Evolutionary conservation across 2,888 invertebrate species (phyloP), one percentile per base, ranked within the genome.

Genomic region (Epirrita christyi): DNA sequence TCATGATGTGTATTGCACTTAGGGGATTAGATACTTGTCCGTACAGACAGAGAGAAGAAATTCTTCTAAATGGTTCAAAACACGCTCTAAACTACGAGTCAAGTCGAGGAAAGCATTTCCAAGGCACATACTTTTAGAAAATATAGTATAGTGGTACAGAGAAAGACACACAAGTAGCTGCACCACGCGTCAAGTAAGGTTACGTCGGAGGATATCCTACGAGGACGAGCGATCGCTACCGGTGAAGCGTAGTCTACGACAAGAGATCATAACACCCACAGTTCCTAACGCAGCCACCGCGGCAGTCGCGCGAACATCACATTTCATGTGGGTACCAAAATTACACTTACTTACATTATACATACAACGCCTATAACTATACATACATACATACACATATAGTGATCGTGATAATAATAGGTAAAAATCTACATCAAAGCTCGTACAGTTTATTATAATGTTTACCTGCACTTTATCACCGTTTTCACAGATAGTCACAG

Each of bases 81-180:
- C 82, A 87, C 84, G 86, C 83, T 86, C 88, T 89, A 88, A 84
- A 80, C 89, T 91, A 90, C 85, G 78, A 84, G 83, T 86, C 85
- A 80, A 87, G 84, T 88, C 85, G 84, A 89, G 88, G 82, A 90
- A 91, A 92, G 91, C 91, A 81, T 89, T 85, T 82, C 65, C 91
- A 92, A 92, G 92, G 92, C 92, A 92, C 92, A 91, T 91, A 90
- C 88, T 90, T 91, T 90, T 91, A 91, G 89, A 91, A 92, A 89
- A 72, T 85, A 88, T 85, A 88, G 84, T 84, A 78, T 74, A 81
- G 80, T 83, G 82, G 83, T 80, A 79, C 81, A 79, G 77, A 76
- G 75, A 80, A 80, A 81, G 67, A 71, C 72, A 76, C 62, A 62
- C 67, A 59, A 61, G 56, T 53, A 57, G 76, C 70, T 73, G 77